phyloP scores from a whole-genome alignment of 2,113 vertebrate genomes.

The Etia nguti region DNA sequence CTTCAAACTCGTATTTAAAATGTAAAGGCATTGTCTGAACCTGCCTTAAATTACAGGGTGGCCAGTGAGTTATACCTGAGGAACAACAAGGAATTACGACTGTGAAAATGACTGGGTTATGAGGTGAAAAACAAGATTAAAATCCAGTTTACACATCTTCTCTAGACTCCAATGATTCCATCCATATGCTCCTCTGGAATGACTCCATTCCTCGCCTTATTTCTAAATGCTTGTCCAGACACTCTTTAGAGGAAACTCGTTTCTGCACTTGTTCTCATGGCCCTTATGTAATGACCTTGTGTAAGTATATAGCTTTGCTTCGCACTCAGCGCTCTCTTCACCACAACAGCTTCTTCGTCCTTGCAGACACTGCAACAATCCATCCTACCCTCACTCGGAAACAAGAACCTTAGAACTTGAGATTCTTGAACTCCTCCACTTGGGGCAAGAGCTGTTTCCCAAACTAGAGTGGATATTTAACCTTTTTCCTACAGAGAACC shows the following conservation, averaged over 20 bases:
- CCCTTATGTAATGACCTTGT: neutral
- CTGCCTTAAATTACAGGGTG: neutral
- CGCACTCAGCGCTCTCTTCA: rapidly evolving
- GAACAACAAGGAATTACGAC: neutral
- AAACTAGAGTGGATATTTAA: neutral
- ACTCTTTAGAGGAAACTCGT: neutral
- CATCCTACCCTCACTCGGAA: neutral
- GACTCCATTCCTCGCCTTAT: neutral
- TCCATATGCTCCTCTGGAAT: neutral
- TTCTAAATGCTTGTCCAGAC: neutral
- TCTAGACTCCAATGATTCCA: neutral
- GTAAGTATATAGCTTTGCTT: neutral
- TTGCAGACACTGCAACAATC: neutral
- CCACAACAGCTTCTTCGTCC: neutral
- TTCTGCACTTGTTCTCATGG: neutral
- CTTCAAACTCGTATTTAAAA: neutral
- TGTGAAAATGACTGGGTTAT: neutral
- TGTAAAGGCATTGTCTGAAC: neutral
- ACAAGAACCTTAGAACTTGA: neutral
- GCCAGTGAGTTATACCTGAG: neutral
- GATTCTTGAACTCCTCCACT: neutral
- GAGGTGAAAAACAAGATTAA: neutral
- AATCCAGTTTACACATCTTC: neutral
- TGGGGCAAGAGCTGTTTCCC: neutral
- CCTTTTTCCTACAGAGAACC: neutral